Evolutionary conservation across 2,113 vertebrate species (phyloP).

Genomic region (Carollia perspicillata): DNA sequence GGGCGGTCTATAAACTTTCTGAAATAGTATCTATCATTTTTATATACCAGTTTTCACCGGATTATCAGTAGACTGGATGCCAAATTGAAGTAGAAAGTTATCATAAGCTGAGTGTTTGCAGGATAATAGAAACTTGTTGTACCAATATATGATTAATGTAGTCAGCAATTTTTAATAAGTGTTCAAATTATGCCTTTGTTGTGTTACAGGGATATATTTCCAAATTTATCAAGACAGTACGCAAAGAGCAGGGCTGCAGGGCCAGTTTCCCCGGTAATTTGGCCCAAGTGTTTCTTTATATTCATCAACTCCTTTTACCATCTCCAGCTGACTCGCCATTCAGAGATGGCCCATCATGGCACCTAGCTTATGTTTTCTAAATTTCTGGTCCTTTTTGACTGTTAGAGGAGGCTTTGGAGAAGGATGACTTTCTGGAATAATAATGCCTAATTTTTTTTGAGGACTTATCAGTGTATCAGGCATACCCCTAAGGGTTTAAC

Average conservation of each 20-base stretch:
- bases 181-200: not conserved
- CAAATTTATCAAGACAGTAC: not conserved
- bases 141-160: not conserved
- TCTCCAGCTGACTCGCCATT: not conserved
- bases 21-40: not conserved
- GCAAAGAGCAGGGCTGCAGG: not conserved
- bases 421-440: slow-evolving; percentile 9
- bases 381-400: not conserved
- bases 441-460: not conserved
- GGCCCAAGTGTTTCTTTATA: not conserved
- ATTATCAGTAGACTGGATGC: not conserved
- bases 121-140: not conserved
- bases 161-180: not conserved
- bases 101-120: not conserved
- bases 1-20: not conserved
- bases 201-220: not conserved
- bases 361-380: not conserved
- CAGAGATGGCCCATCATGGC: not conserved
- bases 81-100: not conserved
- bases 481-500: not conserved
- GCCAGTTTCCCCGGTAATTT: not conserved
- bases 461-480: not conserved
- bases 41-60: not conserved
- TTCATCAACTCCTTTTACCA: not conserved
- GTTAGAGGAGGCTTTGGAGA: not conserved